These are phyloP conservation scores for Pollenia amentaria DNA, from an alignment of 2,888 invertebrate genomes.

Conservation along the genomic window DNA sequence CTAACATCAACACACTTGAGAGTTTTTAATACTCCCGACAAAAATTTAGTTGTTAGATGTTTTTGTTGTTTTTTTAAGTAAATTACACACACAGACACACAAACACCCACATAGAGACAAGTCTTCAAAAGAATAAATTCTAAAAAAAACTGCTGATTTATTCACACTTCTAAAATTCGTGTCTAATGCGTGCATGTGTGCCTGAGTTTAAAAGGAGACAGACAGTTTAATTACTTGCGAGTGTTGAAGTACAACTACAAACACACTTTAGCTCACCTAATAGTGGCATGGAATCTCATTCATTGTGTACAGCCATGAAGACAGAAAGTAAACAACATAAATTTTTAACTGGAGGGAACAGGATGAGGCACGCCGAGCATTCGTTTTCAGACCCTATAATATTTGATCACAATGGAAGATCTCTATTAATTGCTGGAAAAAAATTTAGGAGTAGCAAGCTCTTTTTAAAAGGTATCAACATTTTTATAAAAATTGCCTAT, in stretches of 20 bases:
- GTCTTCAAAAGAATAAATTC: not conserved
- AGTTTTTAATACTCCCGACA: constrained; percentile 66
- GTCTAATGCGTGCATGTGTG: not conserved
- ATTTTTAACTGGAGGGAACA: not conserved
- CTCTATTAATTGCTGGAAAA: too few species aligned
- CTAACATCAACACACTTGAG: constrained; percentile 58
- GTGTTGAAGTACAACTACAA: constrained; percentile 67
- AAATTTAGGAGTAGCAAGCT: too few species aligned
- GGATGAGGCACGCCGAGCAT: not conserved
- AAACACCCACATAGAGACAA: not conserved
- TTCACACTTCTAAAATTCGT: not conserved
- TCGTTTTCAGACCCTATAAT: not conserved
- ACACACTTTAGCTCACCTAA: not conserved
- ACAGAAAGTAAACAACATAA: not conserved
- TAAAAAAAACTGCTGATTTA: constrained; percentile 7
- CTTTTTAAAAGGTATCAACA: too few species aligned
- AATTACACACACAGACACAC: constrained; percentile 28
- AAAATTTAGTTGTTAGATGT: constrained; percentile 14
- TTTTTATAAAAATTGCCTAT: too few species aligned
- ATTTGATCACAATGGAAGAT: too few species aligned
- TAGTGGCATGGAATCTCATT: not conserved
- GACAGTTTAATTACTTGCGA: constrained; percentile 71
- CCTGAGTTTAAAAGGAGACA: constrained; percentile 31
- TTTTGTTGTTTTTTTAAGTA: constrained; percentile 34
- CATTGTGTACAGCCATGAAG: not conserved